These are phyloP conservation scores for Tanytarsus gracilentus DNA, from an alignment of 2,888 invertebrate species.

Conservation along the genomic window DNA sequence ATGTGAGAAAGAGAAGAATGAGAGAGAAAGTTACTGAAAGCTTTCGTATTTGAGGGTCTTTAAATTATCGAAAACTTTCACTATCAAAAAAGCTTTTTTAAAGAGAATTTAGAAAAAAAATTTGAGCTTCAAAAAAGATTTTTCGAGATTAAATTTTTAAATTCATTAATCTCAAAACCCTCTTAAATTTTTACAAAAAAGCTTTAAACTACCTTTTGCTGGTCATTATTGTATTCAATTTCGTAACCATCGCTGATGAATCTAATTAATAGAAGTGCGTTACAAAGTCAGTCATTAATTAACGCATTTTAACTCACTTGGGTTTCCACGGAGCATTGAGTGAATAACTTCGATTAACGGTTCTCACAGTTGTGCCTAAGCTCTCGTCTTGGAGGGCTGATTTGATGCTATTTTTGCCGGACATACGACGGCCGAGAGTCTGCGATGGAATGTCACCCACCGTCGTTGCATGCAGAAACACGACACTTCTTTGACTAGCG, in stretches of 20 bases:
- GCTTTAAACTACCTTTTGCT: neutral
- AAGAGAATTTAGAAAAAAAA: no score
- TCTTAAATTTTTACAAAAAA: no score
- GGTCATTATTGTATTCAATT: slow-evolving; percentile 23
- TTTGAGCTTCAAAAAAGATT: no score
- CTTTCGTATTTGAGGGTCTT: no score
- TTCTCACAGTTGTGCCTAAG: slow-evolving; percentile 54
- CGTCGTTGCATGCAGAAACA: slow-evolving; percentile 78
- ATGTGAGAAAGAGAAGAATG: neutral
- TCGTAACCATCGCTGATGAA: slow-evolving; percentile 26
- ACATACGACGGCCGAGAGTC: slow-evolving; percentile 54
- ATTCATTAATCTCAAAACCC: no score
- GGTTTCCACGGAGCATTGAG: slow-evolving; percentile 80
- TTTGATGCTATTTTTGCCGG: slow-evolving; percentile 38
- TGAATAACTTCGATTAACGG: slow-evolving; percentile 69
- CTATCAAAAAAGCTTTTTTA: no score
- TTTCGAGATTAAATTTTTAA: no score
- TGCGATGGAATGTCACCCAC: slow-evolving; percentile 73
- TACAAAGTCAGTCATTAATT: neutral
- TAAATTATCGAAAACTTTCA: no score
- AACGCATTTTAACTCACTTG: slow-evolving; percentile 39
- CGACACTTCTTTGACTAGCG: slow-evolving; percentile 73
- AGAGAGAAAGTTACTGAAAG: neutral
- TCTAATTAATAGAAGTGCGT: neutral
- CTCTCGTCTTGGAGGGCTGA: slow-evolving; percentile 31